Percentiles rank a stretch among this genome's conserved stretches.
phyloP scores from a whole-genome alignment of 2,888 invertebrate species.

The Mesochorus sp. region DNA sequence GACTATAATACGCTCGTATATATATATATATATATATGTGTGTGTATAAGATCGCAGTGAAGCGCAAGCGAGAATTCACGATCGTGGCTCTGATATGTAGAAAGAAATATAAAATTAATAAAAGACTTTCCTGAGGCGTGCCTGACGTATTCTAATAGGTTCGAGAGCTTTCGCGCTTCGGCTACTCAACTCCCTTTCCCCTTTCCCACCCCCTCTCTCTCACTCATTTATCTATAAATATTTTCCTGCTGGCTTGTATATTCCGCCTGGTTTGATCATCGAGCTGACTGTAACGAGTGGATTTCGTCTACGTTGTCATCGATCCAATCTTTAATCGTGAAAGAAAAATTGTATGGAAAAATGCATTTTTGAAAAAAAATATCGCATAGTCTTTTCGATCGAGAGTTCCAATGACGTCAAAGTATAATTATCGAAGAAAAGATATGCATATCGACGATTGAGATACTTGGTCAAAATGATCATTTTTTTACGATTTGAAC shows the following conservation, averaged over 20 bases:
- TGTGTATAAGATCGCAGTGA: conserved; percentile 24
- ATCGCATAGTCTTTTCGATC: too few species aligned
- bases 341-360: too few species aligned
- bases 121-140: conserved; percentile 65
- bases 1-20: conserved; percentile 9
- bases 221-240: too few species aligned
- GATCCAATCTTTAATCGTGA: too few species aligned
- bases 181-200: conserved; percentile 40
- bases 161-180: conserved; percentile 68
- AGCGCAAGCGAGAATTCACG: conserved; percentile 62
- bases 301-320: too few species aligned
- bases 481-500: background rate
- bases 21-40: conserved; percentile 11
- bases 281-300: background rate
- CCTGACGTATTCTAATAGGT: conserved; percentile 75
- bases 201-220: background rate
- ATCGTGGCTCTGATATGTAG: conserved; percentile 60
- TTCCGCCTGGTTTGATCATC: background rate
- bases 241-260: too few species aligned
- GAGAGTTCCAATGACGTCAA: too few species aligned
- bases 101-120: conserved; percentile 48
- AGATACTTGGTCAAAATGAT: background rate
- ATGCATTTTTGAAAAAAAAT: too few species aligned
- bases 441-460: background rate
- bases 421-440: background rate